These are phyloP conservation scores for Proterorhinus semilunaris DNA, from an alignment of 2,113 vertebrate species.

Conservation along the genomic window DNA sequence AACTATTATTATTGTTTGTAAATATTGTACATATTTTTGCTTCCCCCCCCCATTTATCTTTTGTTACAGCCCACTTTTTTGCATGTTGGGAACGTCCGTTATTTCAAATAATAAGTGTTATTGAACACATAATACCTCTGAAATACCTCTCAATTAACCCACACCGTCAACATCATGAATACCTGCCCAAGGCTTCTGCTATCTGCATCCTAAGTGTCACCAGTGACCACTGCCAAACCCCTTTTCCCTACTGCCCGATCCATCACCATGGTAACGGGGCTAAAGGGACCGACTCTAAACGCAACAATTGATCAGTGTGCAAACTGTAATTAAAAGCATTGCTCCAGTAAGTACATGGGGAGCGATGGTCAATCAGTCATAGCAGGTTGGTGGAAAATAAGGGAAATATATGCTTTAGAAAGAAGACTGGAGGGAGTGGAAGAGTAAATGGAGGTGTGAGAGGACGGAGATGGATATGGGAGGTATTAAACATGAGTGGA, in stretches of 20 bases:
- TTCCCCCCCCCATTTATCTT: too few species aligned
- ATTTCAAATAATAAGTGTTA: too few species aligned
- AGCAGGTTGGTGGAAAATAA: constrained; percentile 17
- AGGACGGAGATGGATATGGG: constrained; percentile 54
- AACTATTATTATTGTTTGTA: too few species aligned
- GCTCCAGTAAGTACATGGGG: constrained; percentile 65
- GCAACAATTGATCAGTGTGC: constrained; percentile 62
- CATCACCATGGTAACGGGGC: constrained; percentile 64
- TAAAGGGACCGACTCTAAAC: constrained; percentile 59
- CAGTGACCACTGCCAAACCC: constrained; percentile 46
- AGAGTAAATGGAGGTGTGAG: constrained; percentile 20
- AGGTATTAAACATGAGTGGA: constrained; percentile 59
- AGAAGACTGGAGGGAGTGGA: constrained; percentile 19
- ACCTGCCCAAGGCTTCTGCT: constrained; percentile 30
- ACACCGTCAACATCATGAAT: constrained; percentile 45
- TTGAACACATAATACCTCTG: not conserved
- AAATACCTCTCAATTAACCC: constrained; percentile 9
- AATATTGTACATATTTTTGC: too few species aligned
- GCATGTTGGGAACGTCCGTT: too few species aligned
- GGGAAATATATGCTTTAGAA: not conserved
- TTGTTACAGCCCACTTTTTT: too few species aligned
- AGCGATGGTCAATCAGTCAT: constrained; percentile 52
- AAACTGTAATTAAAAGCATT: constrained; percentile 72
- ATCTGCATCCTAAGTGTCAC: constrained; percentile 56
- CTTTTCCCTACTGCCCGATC: constrained; percentile 44